These are phyloP conservation scores for Cynopterus brachyotis DNA, from an alignment of 2,113 vertebrate species.

Conservation along the genomic window DNA sequence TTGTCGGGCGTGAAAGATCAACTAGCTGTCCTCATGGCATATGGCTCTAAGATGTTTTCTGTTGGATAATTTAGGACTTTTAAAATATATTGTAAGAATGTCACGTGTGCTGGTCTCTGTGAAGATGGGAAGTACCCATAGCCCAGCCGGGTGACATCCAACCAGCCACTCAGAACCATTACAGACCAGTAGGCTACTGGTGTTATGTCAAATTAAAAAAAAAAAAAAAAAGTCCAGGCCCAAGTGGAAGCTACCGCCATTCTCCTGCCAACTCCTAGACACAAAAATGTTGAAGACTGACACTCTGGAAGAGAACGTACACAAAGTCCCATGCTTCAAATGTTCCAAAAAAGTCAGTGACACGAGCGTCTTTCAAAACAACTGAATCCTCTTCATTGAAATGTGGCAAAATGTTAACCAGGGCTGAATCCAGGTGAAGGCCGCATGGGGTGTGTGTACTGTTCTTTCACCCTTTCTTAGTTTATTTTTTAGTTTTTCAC, in stretches of 20 bases:
- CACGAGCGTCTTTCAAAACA: not conserved
- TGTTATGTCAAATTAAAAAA: not conserved
- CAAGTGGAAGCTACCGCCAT: not conserved
- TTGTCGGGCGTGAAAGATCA: not conserved
- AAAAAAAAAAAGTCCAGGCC: not conserved
- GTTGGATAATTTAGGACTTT: not conserved
- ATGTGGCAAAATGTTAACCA: not conserved
- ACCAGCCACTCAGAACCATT: not conserved
- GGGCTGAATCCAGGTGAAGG: not conserved
- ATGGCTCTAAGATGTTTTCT: not conserved
- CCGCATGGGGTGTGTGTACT: not conserved
- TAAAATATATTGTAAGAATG: not conserved
- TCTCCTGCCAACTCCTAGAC: not conserved
- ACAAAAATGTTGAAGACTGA: not conserved
- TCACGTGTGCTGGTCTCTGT: not conserved
- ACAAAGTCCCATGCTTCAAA: rapidly evolving
- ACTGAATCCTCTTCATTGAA: not conserved
- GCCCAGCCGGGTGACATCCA: rapidly evolving
- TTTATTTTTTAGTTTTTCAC: not conserved
- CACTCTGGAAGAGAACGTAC: not conserved
- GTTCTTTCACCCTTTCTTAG: not conserved
- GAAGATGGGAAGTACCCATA: not conserved
- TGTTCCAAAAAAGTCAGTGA: not conserved
- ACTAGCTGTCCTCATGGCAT: not conserved
- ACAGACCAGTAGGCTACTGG: not conserved